Conservation (phyloP, 2,888 invertebrate genomes). For the Protophormia terraenovae region DNA sequence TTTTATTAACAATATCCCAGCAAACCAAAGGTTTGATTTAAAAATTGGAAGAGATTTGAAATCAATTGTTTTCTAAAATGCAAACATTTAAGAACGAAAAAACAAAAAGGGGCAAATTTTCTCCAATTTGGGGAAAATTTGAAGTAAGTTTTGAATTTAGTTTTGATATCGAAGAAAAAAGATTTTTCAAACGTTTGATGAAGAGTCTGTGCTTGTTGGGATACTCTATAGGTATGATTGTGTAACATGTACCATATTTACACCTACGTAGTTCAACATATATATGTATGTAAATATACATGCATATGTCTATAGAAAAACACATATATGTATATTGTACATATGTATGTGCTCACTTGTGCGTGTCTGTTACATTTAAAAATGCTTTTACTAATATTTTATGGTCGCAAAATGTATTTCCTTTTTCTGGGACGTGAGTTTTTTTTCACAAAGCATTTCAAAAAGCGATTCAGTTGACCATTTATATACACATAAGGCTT, state of each 20-base stretch:
- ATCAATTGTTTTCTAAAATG: too few species aligned
- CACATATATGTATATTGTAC: constrained; percentile 2
- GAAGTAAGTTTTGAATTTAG: too few species aligned
- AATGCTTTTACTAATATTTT: constrained; percentile 45
- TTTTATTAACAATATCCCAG: too few species aligned
- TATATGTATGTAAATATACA: not conserved
- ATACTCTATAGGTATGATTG: not conserved
- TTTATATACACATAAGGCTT: not conserved
- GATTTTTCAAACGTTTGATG: too few species aligned
- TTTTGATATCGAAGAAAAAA: too few species aligned
- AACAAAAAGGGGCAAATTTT: too few species aligned
- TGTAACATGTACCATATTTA: not conserved
- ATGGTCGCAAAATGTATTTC: constrained; percentile 15
- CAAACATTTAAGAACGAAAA: too few species aligned
- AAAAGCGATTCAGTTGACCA: not conserved
- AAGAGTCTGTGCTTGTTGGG: too few species aligned
- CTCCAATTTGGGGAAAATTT: too few species aligned
- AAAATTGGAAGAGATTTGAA: too few species aligned
- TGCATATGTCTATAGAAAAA: not conserved
- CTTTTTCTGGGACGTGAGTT: constrained; percentile 10
- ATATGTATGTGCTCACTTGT: constrained; percentile 2
- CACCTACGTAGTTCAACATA: not conserved
- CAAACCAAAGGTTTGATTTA: too few species aligned
- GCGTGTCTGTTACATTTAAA: constrained; percentile 53
- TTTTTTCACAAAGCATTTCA: constrained; percentile 4